Base-by-base conservation (phyloP, 2,797 vertebrate species). In the Pseudochirops cupreus region DNA sequence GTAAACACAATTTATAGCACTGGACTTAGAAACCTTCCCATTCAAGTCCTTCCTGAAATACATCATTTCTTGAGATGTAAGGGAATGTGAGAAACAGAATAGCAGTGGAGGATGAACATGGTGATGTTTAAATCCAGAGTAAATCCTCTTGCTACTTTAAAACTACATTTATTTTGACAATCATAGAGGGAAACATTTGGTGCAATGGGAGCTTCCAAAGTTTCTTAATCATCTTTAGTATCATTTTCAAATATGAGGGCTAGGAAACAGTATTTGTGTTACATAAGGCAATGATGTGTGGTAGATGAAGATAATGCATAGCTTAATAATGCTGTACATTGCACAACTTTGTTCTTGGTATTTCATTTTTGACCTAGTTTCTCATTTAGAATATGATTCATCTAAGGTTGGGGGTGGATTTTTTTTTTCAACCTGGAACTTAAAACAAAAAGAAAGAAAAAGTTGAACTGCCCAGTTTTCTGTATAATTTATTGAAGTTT, bases 361-460 rank as follows among this genome's bases (percentile, higher is more conserved):
- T 62, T 94, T 95, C 26, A 92, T 87, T 95, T 92, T 90, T 95
- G 93, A 96, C 26, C 52, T 93, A 56, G 39, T 92, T 96, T 97
- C 94, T 93, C 94, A 92, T 95, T 95, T 96, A 92, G 90, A 95
- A 50, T 18, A 59, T 91, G 94, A 97, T 93, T 96, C 82, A 95
- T 56, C 13, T 91, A 91, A 91, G 92, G 24, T 90, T 91, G 74
- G 46, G 33, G 87, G 50, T 96, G 24, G 54, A 92, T 96, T 12
- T 95, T 67, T 67, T 46, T 92, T 92, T 62, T 82, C 33, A 97
- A 87, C 24, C 91, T 87, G 52, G 3, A 24, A 59, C 28, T 95
- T 94, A n/a, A 12, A 28, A 54, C 92, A n/a, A 11, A 28, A 57
- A n/a, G 31, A 92, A 62, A 62, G 91, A 87, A 54, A 62, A n/a